phyloP scores from a whole-genome alignment of 2,113 vertebrate species.

The Leuciscus idus region DNA sequence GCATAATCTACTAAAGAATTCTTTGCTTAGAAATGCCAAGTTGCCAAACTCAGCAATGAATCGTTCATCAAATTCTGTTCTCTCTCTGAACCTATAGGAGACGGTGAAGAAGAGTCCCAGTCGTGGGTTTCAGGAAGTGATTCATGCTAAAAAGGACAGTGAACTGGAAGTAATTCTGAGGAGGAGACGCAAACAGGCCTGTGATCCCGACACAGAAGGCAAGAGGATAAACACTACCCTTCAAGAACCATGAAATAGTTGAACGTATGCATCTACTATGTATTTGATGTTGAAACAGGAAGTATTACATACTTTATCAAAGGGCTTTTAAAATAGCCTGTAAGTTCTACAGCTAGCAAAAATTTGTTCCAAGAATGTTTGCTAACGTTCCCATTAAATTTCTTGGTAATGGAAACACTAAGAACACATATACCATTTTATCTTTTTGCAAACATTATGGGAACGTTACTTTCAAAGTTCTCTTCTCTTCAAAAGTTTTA shows the following conservation, averaged over 20 bases:
- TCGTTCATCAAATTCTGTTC: neutral
- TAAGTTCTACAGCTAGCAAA: neutral
- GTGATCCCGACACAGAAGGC: constrained; percentile 71
- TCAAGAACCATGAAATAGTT: neutral
- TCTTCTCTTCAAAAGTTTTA: too few relatives aligned
- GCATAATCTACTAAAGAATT: neutral
- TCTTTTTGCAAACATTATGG: too few relatives aligned
- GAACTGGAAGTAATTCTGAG: constrained; percentile 82
- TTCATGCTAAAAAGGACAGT: constrained; percentile 76
- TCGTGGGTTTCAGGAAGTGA: constrained; percentile 74
- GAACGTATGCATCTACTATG: neutral
- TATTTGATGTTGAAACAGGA: neutral
- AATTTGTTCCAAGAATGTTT: too few relatives aligned
- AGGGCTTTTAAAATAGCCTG: neutral
- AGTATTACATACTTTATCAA: neutral
- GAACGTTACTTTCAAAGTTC: too few relatives aligned
- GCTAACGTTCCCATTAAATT: too few relatives aligned
- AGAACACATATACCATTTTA: too few relatives aligned
- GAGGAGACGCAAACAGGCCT: constrained; percentile 78
- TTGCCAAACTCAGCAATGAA: neutral
- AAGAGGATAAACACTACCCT: neutral
- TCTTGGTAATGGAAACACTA: too few relatives aligned
- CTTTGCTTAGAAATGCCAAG: neutral
- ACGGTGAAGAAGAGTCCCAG: constrained; percentile 81
- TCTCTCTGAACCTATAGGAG: constrained; percentile 65